Conservation (phyloP, 2,113 vertebrate genomes). For the Lates calcarifer region DNA sequence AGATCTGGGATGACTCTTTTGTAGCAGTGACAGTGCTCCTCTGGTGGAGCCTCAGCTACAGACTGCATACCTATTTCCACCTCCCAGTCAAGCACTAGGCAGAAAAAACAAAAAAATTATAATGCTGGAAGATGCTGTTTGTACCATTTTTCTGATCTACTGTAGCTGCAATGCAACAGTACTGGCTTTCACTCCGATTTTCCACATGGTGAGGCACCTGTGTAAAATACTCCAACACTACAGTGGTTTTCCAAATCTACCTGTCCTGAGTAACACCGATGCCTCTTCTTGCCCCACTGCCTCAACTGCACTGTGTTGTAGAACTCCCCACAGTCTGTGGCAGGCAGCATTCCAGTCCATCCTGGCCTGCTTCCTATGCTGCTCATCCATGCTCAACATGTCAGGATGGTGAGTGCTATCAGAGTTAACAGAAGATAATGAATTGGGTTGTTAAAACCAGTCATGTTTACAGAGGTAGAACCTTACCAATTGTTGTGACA, state of each 20-base stretch:
- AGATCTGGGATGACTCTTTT: constrained; percentile 80
- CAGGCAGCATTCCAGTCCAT: constrained; percentile 72
- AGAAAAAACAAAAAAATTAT: too few relatives aligned
- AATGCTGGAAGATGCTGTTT: too few relatives aligned
- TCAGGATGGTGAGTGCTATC: constrained; percentile 72
- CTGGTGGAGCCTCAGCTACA: constrained; percentile 57
- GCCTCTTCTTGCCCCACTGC: constrained; percentile 62
- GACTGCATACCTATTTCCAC: constrained; percentile 76
- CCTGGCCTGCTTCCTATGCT: constrained; percentile 64
- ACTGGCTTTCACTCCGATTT: too few relatives aligned
- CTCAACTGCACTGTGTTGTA: constrained; percentile 63
- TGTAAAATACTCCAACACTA: too few relatives aligned
- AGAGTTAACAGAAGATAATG: background rate
- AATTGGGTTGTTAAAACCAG: background rate
- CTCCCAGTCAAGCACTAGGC: constrained; percentile 75
- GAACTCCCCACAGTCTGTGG: constrained; percentile 63
- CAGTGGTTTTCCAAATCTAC: constrained; percentile 24
- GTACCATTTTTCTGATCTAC: too few relatives aligned
- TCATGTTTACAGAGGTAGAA: too few relatives aligned
- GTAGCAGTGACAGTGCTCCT: constrained; percentile 81
- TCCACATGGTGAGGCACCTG: too few relatives aligned
- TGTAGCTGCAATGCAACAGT: too few relatives aligned
- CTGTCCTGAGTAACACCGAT: constrained; percentile 72
- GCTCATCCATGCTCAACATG: constrained; percentile 74
- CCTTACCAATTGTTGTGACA: too few relatives aligned